Base-by-base conservation (phyloP, 2,888 invertebrate species). In the Asteroscopus sphinx region DNA sequence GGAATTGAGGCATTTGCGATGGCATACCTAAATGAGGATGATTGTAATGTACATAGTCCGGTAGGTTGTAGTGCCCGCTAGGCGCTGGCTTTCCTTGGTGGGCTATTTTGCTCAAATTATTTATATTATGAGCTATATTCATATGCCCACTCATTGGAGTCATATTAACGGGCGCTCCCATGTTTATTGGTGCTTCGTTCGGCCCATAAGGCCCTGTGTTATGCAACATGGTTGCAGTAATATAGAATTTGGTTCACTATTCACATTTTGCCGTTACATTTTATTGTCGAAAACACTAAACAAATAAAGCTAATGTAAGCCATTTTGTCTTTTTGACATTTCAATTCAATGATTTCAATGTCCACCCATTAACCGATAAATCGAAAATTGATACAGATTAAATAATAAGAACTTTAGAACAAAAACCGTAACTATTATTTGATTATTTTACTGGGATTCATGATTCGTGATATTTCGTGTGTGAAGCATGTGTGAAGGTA, bases 201-300 rank as follows among this genome's bases (percentile, higher is more conserved):
- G 88, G 83, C 70, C 88, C 90, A 66, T 85, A 93, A 62, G 83
- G 80, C 68, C 90, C 92, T 55, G 83, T 92, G 67, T 92, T 92
- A 73, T 91, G 92, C 73, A 91, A 85, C 93, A 93, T 93, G 62
- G 77, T 78, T 68, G 70, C 57, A 33, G 47, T 28, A 44, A 28
- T 63, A 54, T 54, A 46, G 51, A 47, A 46, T 53, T 64, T 52
- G 56, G 41, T 45, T 48, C 57, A 60, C 51, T 63, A 56, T 64
- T 73, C 68, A 71, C 67, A 53, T 73, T 75, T 75, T 60, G n/a
- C 56, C 58, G 62, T 72, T 72, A 71, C 67, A 74, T 73, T 69
- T 70, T 77, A 68, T 66, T 59, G 53, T 63, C 62, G 56, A 79
- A 80, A 79, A 74, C 73, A 73, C 67, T 81, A 82, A 80, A 86